A percentile compares a stretch with the other conserved stretches of the same genome.
Evolutionary conservation across 30 jellyfish, hydroid and myxozoan species (phyloP).

Genomic region (Cassiopea xamachana): DNA sequence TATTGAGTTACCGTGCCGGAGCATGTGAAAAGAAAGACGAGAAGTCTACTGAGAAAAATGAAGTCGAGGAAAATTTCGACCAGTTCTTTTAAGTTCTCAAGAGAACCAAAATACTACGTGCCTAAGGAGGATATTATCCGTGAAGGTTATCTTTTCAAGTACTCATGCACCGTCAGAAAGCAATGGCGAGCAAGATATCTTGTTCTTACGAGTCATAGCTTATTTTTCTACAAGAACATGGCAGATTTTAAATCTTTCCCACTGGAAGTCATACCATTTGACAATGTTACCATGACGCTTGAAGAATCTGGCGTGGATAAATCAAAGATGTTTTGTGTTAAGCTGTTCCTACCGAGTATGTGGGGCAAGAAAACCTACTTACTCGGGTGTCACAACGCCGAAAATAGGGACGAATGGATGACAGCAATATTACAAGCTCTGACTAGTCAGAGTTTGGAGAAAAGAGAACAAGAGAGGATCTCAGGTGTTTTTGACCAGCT

Average conservation of each 20-base stretch:
- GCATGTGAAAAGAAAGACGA: not conserved
- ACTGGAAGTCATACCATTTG: conserved; percentile 50
- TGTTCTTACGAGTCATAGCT: conserved; percentile 40
- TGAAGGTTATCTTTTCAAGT: conserved; percentile 67
- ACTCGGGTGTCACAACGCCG: conserved; percentile 69
- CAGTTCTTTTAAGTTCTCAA: conserved; percentile 24
- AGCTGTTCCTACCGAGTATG: conserved; percentile 43
- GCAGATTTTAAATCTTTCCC: conserved; percentile 68
- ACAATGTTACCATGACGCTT: conserved; percentile 43
- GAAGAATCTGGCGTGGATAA: conserved; percentile 64
- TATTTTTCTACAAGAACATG: conserved; percentile 58
- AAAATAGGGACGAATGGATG: conserved; percentile 74
- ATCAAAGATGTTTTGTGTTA: conserved; percentile 47
- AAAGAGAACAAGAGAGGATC: conserved; percentile 43
- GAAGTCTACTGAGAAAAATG: not conserved
- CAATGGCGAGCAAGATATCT: conserved; percentile 80
- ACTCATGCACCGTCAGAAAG: conserved; percentile 49
- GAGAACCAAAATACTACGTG: conserved; percentile 25
- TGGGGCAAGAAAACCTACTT: conserved; percentile 54
- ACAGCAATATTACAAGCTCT: conserved; percentile 70
- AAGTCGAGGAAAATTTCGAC: conserved; percentile 46
- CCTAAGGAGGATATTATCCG: conserved; percentile 56
- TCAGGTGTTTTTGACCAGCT: conserved; percentile 41
- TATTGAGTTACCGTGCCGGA: not conserved
- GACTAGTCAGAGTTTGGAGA: conserved; percentile 53